Evolutionary conservation across 2,888 invertebrate species (phyloP), one percentile per base, ranked within the genome.

Genomic region (Seladonia tumulorum): DNA sequence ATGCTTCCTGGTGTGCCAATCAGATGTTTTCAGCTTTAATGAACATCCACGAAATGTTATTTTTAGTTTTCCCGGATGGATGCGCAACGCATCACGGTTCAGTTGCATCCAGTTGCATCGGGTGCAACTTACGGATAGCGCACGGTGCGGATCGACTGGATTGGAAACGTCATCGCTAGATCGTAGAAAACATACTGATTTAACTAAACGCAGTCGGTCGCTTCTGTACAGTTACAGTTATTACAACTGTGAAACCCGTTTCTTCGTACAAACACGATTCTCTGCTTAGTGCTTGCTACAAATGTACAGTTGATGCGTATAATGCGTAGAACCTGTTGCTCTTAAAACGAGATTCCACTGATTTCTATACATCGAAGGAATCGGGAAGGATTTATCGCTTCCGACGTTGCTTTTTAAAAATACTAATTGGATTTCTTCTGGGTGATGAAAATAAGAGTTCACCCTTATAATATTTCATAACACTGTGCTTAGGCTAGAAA

Each of bases 241-340:
- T 29, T 29, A 29, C 63, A 63, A 63, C 29, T 63, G 7, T 7
- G 63, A 29, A 29, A 29, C 29, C 63, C 63, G 25, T 63, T 63
- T 29, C 63, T 5, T 2, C 29, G 16, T 29, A 16, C 29, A 16
- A 63, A 18, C 16, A 29, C 16, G 7, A 25, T 25, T 29, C 29
- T 1, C 14, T 25, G 29, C 14, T 29, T 25, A 25, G 5, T 25
- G 25, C 25, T 25, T 63, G n/a, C n/a, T 57, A 57, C 60, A 16
- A 63, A 25, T 63, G 29, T 16, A 16, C 16, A 14, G 16, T n/a
- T 57, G n/a, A 57, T n/a, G 57, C 4, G 57, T n/a, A n/a, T 57
- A 12, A 57, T 57, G 57, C 57, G 57, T n/a, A 57, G 57, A 57
- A n/a, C 57, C 57, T n/a, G 57, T 57, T n/a, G 57, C 57, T 57